phyloP scores from a whole-genome alignment of 2,113 vertebrate genomes.

The Neofelis nebulosa region DNA sequence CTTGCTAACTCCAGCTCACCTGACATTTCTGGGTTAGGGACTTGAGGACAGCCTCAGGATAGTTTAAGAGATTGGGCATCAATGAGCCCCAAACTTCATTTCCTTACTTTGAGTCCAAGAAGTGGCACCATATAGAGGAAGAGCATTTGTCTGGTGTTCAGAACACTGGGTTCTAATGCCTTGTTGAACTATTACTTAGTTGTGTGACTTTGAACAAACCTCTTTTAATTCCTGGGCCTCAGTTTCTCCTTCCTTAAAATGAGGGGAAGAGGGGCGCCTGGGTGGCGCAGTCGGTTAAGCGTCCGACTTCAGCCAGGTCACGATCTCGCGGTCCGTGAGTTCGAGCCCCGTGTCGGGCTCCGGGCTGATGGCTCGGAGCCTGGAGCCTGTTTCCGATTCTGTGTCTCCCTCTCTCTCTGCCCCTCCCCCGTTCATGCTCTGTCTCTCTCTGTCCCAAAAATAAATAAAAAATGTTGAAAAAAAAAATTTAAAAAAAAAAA shows the following conservation, averaged over 20 bases:
- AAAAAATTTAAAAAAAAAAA: too few relatives aligned
- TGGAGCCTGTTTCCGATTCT: too few relatives aligned
- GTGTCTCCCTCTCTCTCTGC: too few relatives aligned
- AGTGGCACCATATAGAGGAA: neutral
- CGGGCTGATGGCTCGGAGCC: too few relatives aligned
- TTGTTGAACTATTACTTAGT: neutral
- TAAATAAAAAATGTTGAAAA: too few relatives aligned
- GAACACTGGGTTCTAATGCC: neutral
- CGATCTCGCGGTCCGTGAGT: too few relatives aligned
- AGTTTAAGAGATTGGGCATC: neutral
- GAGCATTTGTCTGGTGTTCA: neutral
- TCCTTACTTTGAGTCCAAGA: neutral
- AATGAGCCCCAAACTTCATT: neutral
- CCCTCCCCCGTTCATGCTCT: too few relatives aligned
- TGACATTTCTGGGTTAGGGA: neutral
- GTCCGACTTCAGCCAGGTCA: too few relatives aligned
- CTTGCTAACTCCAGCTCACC: neutral
- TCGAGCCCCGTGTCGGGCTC: too few relatives aligned
- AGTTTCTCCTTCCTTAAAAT: constrained; percentile 4
- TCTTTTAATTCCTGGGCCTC: neutral
- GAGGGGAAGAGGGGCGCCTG: neutral
- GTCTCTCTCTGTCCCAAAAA: too few relatives aligned
- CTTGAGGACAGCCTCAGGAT: neutral
- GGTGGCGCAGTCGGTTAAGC: too few relatives aligned
- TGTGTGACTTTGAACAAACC: neutral